These are phyloP conservation scores for Parelbella ahira DNA, from an alignment of 2,888 invertebrate genomes.

Conservation along the genomic window DNA sequence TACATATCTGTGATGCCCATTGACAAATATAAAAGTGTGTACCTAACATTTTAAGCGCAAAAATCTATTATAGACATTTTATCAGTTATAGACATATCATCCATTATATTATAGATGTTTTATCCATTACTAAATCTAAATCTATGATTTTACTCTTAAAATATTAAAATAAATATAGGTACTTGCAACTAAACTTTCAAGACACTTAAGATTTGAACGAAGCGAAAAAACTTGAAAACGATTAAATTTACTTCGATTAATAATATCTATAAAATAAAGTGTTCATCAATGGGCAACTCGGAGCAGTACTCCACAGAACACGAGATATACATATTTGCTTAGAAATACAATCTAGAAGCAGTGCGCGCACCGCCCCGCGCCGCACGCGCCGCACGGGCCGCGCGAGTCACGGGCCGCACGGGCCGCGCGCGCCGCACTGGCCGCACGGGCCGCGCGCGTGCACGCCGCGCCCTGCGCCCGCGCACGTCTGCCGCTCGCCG, in stretches of 20 bases:
- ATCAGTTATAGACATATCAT: too few relatives aligned
- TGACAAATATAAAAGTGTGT: neutral
- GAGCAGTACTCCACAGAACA: slow-evolving; percentile 9
- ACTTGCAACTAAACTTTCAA: neutral
- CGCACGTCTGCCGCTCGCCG: neutral
- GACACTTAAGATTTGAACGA: too few relatives aligned
- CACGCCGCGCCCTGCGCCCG: neutral
- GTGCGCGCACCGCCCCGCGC: slow-evolving; percentile 5
- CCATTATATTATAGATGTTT: too few relatives aligned
- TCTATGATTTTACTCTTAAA: slow-evolving; percentile 1
- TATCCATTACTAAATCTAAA: too few relatives aligned
- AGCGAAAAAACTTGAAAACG: neutral
- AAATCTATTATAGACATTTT: too few relatives aligned
- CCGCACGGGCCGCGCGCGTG: neutral
- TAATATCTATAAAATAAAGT: neutral
- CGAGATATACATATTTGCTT: neutral
- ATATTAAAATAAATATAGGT: neutral
- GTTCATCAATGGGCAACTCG: slow-evolving; percentile 2
- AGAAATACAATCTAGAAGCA: slow-evolving; percentile 5
- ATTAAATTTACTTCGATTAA: neutral
- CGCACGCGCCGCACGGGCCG: too few relatives aligned
- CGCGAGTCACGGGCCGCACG: neutral
- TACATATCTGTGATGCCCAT: slow-evolving; percentile 6
- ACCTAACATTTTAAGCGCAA: neutral
- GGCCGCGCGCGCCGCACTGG: slow-evolving; percentile 1